Evolutionary conservation across 2,888 invertebrate genomes (phyloP).

Genomic region (Phrixothrix hirtus): DNA sequence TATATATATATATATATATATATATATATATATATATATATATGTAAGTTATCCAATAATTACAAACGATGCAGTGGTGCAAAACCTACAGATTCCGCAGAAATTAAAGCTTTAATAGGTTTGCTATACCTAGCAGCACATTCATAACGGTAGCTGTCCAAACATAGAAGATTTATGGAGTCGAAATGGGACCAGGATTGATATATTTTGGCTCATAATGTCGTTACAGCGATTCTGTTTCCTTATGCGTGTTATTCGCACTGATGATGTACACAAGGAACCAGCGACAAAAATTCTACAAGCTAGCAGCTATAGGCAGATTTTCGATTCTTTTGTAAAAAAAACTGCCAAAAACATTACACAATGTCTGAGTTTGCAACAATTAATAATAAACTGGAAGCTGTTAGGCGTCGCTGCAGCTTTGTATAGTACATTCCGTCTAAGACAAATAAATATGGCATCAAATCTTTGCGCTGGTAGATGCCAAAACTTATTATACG

Average conservation of each 20-base stretch:
- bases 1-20: no score
- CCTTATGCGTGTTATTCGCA: background rate
- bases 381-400: conserved; percentile 1
- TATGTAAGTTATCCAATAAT: no score
- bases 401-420: background rate
- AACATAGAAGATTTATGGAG: background rate
- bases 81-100: no score
- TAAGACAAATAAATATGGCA: no score
- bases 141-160: background rate
- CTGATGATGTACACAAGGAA: no score
- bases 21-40: no score
- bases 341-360: background rate
- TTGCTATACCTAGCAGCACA: background rate
- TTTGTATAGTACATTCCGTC: background rate
- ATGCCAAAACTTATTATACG: no score
- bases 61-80: no score
- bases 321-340: conserved; percentile 1
- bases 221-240: background rate
- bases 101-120: background rate
- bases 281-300: no score
- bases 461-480: no score
- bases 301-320: no score
- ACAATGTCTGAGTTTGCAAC: no score
- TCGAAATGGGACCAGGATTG: background rate
- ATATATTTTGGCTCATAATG: conserved; percentile 2